These are phyloP conservation scores for Seira sanloemensis DNA, from an alignment of 2,888 invertebrate species.

Conservation along the genomic window DNA sequence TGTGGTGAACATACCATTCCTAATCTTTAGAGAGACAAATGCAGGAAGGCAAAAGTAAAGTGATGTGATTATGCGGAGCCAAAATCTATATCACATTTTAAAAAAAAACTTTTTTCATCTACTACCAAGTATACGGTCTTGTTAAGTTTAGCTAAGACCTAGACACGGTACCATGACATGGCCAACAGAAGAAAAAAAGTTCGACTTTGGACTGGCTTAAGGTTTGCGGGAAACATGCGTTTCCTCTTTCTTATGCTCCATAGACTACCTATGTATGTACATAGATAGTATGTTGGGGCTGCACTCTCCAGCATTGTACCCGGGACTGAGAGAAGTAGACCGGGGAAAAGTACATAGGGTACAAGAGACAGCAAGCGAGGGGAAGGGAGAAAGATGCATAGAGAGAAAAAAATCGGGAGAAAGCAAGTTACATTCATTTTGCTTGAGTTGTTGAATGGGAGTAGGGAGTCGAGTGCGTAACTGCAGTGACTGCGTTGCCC, in stretches of 20 bases:
- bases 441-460: not conserved
- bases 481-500: constrained; percentile 56
- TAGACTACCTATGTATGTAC: too few species aligned
- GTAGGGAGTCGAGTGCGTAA: not conserved
- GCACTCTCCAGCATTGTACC: too few species aligned
- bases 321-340: not conserved
- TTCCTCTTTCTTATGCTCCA: not conserved
- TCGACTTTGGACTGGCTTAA: not conserved
- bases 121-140: too few species aligned
- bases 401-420: constrained; percentile 29
- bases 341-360: constrained; percentile 1
- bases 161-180: constrained; percentile 63
- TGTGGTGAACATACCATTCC: too few species aligned
- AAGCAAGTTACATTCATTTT: constrained; percentile 13
- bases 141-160: constrained; percentile 44
- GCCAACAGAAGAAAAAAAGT: constrained; percentile 34
- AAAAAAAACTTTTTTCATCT: not conserved
- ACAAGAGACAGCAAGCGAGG: not conserved
- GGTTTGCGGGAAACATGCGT: not conserved
- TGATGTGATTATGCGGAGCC: not conserved
- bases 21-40: too few species aligned
- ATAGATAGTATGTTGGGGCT: too few species aligned
- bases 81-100: not conserved
- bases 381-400: not conserved
- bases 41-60: constrained; percentile 1